Conservation (phyloP, 1,140 invertebrate species). For the Drosophila pruinosa region DNA sequence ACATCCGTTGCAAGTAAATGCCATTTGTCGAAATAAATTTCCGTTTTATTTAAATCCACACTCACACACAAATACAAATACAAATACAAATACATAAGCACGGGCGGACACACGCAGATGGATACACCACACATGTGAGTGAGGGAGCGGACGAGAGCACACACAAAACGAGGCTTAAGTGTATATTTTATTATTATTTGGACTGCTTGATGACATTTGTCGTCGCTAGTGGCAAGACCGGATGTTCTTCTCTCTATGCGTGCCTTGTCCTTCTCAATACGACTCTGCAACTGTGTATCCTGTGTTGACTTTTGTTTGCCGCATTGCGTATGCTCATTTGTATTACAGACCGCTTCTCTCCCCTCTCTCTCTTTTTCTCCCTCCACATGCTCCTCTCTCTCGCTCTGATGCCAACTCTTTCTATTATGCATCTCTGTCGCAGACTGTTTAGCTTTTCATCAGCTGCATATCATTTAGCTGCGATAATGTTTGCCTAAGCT, state of each 20-base stretch:
- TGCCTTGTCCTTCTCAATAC: background rate
- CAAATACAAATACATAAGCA: constrained; percentile 6
- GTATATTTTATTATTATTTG: constrained; percentile 82
- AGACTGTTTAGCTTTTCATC: constrained; percentile 59
- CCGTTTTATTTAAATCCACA: constrained; percentile 81
- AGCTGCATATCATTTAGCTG: constrained; percentile 67
- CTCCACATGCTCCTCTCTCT: too few relatives aligned
- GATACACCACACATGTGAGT: constrained; percentile 30
- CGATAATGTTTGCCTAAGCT: constrained; percentile 52
- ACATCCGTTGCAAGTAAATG: constrained; percentile 81
- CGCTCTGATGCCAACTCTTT: constrained; percentile 14
- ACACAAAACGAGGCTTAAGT: constrained; percentile 75
- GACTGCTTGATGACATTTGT: constrained; percentile 80
- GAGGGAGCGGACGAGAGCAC: constrained; percentile 7
- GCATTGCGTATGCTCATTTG: constrained; percentile 77
- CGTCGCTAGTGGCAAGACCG: constrained; percentile 68
- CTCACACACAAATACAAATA: constrained; percentile 30
- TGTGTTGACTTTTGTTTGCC: constrained; percentile 73
- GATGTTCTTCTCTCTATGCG: constrained; percentile 52
- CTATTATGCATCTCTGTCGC: constrained; percentile 11
- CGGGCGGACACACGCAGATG: background rate
- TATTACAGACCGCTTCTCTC: constrained; percentile 43
- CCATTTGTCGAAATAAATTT: constrained; percentile 82
- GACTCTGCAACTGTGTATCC: background rate
- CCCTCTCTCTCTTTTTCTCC: background rate